Evolutionary conservation across 1,140 invertebrate species (phyloP).

Genomic region (Chionoecetes opilio): DNA sequence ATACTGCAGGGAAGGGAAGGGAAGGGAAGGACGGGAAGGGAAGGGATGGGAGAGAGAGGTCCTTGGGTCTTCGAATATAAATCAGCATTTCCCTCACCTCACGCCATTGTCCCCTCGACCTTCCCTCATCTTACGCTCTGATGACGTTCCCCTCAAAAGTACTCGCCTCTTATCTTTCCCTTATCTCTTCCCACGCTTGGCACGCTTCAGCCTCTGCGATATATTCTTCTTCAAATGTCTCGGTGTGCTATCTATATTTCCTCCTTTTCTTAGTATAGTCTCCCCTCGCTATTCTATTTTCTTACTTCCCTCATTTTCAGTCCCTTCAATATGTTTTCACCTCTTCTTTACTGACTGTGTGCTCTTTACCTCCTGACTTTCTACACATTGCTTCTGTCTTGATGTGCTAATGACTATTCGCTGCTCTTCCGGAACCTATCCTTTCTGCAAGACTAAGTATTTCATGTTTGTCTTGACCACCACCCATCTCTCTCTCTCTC

Average conservation of each 20-base stretch:
- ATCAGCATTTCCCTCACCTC: not conserved
- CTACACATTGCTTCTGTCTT: not conserved
- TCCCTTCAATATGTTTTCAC: not conserved
- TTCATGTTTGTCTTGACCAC: no score
- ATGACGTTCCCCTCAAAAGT: not conserved
- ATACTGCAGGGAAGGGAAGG: not conserved
- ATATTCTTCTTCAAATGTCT: constrained; percentile 30
- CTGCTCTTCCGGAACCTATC: no score
- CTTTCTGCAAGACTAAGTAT: no score
- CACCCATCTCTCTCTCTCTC: no score
- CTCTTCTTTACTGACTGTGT: not conserved
- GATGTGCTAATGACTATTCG: not conserved
- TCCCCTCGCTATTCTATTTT: not conserved
- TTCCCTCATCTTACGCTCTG: not conserved
- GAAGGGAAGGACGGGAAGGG: not conserved
- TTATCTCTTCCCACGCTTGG: not conserved
- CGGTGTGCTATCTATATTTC: not conserved
- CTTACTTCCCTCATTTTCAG: not conserved
- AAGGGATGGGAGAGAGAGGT: not conserved
- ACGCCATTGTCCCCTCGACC: not conserved
- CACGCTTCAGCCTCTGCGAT: not conserved
- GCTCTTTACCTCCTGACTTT: not conserved
- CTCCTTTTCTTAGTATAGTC: not conserved
- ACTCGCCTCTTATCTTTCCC: not conserved
- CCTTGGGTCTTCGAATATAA: not conserved